Evolutionary conservation across 2,113 vertebrate species (phyloP).

Genomic region (Anseranas semipalmata): DNA sequence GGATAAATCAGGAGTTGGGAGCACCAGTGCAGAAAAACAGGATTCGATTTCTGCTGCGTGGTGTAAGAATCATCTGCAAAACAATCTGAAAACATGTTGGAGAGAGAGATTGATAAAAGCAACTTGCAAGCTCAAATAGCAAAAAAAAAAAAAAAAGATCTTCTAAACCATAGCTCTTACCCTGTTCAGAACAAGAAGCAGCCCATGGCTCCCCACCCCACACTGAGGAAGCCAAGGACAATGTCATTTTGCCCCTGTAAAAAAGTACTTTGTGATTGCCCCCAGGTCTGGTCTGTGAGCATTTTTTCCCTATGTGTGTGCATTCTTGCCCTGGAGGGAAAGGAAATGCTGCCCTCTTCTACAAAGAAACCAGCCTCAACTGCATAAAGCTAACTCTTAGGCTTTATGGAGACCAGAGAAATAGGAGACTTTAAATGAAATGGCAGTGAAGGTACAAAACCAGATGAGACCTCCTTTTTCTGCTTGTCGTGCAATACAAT

Average conservation of each 20-base stretch:
- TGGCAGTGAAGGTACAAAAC: not conserved
- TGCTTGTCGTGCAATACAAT: not conserved
- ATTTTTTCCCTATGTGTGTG: not conserved
- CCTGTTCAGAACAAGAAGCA: not conserved
- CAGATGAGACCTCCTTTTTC: not conserved
- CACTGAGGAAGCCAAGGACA: not conserved
- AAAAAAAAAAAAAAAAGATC: not conserved
- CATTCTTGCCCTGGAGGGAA: not conserved
- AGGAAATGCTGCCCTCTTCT: not conserved
- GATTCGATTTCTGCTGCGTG: not conserved
- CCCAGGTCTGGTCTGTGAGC: not conserved
- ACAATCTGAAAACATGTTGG: not conserved
- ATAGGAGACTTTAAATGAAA: not conserved
- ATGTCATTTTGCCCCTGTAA: not conserved
- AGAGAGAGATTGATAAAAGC: not conserved
- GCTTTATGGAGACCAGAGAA: not conserved
- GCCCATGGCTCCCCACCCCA: not conserved
- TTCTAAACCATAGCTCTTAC: not conserved
- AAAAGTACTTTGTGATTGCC: not conserved
- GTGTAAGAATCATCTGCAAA: not conserved
- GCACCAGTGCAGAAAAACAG: not conserved
- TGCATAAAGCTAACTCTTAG: not conserved
- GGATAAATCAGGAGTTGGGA: not conserved
- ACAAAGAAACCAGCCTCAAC: not conserved
- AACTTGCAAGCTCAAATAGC: not conserved